Evolutionary conservation across 2,113 vertebrate species (phyloP), one percentile per base, ranked within the genome.

Genomic region (Etheostoma cragini): DNA sequence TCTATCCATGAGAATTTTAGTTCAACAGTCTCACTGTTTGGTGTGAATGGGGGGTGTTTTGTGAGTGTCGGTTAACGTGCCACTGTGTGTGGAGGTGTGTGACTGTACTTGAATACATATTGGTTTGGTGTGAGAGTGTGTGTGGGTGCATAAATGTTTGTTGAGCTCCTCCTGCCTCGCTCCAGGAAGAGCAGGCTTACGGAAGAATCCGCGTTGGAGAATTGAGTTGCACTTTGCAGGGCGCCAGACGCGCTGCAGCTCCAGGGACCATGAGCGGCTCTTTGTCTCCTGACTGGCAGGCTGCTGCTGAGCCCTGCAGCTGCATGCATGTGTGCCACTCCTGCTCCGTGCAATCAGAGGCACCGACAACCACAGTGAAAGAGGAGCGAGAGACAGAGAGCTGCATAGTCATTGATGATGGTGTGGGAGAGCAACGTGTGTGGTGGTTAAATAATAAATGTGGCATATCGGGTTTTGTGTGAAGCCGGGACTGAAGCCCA

Each of bases 361-460:
- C 76, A 70, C 68, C 84, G 89, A 90, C 87, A 88, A 79, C 72
- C 82, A 69, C 83, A 72, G 76, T 0, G 63, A 72, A 78, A 30
- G 54, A 61, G 54, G 72, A 73, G 63, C 2, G 78, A 73, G 24
- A 72, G 80, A 77, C 30, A 73, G 71, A 79, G 74, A 85, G 78
- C 64, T 38, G 81, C 82, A 87, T 88, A 81, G 87, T 83, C 87
- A 80, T 76, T 76, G 86, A 83, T 79, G 91, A 88, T 82, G 87
- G 88, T 85, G 90, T 82, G 87, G 92, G 91, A 92, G 91, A 88
- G 87, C 87, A 64, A 86, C 85, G 92, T 82, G 91, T 94, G 92
- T 91, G 93, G 93, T 84, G 93, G 92, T 88, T 96, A 95, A 95
- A 95, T 96, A 95, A 96, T 95, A 94, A 94, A 96, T 95, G 94